Evolutionary conservation across 2,888 invertebrate species (phyloP).

Genomic region (Panzeria rudis): DNA sequence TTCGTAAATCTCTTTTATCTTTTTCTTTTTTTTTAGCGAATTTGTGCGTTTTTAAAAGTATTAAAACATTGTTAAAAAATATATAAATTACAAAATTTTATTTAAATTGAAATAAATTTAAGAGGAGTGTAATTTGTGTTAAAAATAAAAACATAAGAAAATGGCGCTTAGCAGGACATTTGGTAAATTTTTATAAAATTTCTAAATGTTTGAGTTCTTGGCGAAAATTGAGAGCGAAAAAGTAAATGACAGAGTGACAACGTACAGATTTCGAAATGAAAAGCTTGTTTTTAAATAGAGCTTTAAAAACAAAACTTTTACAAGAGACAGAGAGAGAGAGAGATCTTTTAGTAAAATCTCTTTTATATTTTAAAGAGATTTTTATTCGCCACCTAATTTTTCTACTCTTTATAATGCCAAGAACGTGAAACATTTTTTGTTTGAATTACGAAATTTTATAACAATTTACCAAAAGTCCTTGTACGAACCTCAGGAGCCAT

Average conservation of each 20-base stretch:
- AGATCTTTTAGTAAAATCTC: not conserved
- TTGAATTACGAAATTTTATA: slow-evolving; percentile 78
- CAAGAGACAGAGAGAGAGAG: no score
- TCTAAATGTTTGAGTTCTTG: slow-evolving; percentile 62
- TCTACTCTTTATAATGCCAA: slow-evolving; percentile 1
- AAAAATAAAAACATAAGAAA: slow-evolving; percentile 50
- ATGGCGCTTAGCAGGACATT: slow-evolving; percentile 82
- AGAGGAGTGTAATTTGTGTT: slow-evolving; percentile 20
- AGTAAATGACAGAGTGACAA: not conserved
- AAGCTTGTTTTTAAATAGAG: not conserved
- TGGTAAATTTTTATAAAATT: slow-evolving; percentile 76
- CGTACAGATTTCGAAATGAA: not conserved
- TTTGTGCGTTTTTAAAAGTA: slow-evolving; percentile 78
- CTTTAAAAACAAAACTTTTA: no score
- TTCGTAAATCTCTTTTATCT: slow-evolving; percentile 45
- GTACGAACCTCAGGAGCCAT: slow-evolving; percentile 84
- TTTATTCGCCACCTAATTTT: not conserved
- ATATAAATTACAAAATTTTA: slow-evolving; percentile 23
- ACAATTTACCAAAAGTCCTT: slow-evolving; percentile 84
- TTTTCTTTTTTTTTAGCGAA: slow-evolving; percentile 66
- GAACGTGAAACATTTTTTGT: slow-evolving; percentile 60
- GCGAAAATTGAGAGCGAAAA: slow-evolving; percentile 15
- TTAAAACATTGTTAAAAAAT: slow-evolving; percentile 36
- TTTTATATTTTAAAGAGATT: not conserved
- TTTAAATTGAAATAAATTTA: slow-evolving; percentile 6